Base-by-base conservation (phyloP, 2,888 invertebrate species). In the Drosophila mulleri region DNA sequence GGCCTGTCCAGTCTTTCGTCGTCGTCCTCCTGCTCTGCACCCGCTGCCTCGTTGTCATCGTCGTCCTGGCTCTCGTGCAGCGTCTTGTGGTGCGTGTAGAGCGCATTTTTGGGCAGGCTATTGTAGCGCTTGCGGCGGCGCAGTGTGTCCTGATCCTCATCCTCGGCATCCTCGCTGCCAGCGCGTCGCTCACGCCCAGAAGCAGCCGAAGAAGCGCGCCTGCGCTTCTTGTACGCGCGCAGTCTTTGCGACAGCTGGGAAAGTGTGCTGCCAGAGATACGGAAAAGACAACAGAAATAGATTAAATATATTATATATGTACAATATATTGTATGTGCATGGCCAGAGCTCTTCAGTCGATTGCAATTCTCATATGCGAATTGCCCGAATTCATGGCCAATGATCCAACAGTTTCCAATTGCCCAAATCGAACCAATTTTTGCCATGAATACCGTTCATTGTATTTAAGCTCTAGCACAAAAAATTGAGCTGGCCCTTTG, bases 51-150 rank as follows among this genome's bases (percentile, higher is more conserved):
- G 0, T 72, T 52, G 6, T 63, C 66, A 5, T 74, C 69, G 41
- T 72, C 66, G 16, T 78, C 77, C 41, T 66, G 59, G 62, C 69
- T 78, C 48, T 80, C 82, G 71, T 71, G 72, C 12, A 78, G 59
- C 3, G 86, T 85, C 37, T 69, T 76, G 75, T 69, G 88, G 37
- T 72, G 87, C 39, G 61, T 74, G 29, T 74, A 80, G 16, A 88
- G 79, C 20, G 83, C 87, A 66, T 91, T 91, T 67, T 91, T 91
- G 16, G 93, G 93, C 62, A 93, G 78, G 59, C 93, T 93, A 45
- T 91, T 90, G 70, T 87, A 91, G 1, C 92, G 90, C 35, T 87
- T 90, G 23, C 91, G 86, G 9, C 75, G 74, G 8, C 80, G 69
- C 2, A 85, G 66, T 16, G 88, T 83, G 12, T 82, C 83, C 54